A percentile compares a stretch with the other conserved stretches of the same genome.
Conservation (phyloP, 2,888 invertebrate genomes). For the Agonopterix alstromeriana region DNA sequence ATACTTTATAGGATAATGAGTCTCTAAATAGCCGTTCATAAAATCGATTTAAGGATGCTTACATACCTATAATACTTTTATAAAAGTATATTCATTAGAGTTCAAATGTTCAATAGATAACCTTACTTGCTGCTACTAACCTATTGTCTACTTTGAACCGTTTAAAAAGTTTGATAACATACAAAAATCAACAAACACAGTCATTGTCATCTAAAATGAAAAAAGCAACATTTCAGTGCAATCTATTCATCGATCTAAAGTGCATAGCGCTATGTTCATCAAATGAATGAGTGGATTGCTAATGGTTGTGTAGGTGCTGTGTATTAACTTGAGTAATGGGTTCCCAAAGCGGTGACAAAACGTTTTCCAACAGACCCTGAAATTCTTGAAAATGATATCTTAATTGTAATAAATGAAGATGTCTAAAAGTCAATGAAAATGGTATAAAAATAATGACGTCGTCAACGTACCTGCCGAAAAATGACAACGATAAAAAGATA, state of each 20-base stretch:
- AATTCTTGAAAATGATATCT: constrained; percentile 1
- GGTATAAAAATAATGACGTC: constrained; percentile 17
- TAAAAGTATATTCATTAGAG: neutral
- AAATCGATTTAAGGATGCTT: too few species aligned
- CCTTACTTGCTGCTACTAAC: neutral
- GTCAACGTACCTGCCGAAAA: constrained; percentile 17
- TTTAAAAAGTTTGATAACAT: neutral
- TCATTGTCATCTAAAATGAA: constrained; percentile 17
- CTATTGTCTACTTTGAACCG: too few species aligned
- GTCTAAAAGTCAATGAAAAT: constrained; percentile 6
- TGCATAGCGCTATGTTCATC: constrained; percentile 49
- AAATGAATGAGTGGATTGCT: constrained; percentile 41
- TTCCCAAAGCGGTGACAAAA: constrained; percentile 56
- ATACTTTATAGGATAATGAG: constrained; percentile 19
- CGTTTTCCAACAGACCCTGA: constrained; percentile 28
- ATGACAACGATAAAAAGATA: constrained; percentile 17
- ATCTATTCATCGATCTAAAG: constrained; percentile 53
- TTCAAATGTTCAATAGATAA: neutral
- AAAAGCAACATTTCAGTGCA: constrained; percentile 40
- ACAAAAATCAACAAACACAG: constrained; percentile 13
- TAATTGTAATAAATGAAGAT: constrained; percentile 19
- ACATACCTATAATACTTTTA: too few species aligned
- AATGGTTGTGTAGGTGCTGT: constrained; percentile 71
- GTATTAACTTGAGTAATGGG: constrained; percentile 58
- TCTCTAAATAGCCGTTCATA: too few species aligned